Conservation (phyloP, 2,888 invertebrate species). For the Herminia tarsipennalis region DNA sequence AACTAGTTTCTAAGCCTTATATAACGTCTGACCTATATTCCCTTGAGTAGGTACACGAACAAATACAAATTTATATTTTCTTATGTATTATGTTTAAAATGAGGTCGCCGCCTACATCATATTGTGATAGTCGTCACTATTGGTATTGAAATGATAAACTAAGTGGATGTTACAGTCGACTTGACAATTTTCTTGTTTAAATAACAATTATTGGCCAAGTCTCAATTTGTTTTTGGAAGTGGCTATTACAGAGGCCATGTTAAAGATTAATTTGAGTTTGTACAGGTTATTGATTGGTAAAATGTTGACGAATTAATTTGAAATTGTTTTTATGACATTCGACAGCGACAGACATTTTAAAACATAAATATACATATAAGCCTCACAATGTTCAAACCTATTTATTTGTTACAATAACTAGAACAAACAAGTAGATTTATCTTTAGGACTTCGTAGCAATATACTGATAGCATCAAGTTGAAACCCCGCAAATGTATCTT, state of each 20-base stretch:
- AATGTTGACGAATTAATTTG: conserved; percentile 6
- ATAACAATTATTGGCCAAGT: conserved; percentile 14
- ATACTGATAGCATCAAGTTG: background rate
- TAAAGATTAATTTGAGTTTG: conserved; percentile 8
- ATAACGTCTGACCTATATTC: no score
- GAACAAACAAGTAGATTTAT: background rate
- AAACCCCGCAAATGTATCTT: conserved; percentile 2
- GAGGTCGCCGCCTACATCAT: background rate
- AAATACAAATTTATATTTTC: no score
- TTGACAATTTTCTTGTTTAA: conserved; percentile 29
- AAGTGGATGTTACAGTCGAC: conserved; percentile 11
- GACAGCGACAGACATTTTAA: background rate
- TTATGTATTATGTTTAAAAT: background rate
- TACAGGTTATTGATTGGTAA: conserved; percentile 12
- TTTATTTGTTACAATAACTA: no score
- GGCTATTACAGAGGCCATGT: conserved; percentile 6
- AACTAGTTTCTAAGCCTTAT: no score
- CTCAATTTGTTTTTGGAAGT: conserved; percentile 24
- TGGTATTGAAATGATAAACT: conserved; percentile 20
- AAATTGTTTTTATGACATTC: background rate
- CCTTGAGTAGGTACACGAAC: no score
- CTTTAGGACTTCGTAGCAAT: background rate
- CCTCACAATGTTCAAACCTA: no score
- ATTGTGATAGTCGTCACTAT: background rate
- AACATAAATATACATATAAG: background rate